Evolutionary conservation across 2,888 invertebrate genomes (phyloP), one percentile per base, ranked within the genome.

Genomic region (Amphipyra berbera): DNA sequence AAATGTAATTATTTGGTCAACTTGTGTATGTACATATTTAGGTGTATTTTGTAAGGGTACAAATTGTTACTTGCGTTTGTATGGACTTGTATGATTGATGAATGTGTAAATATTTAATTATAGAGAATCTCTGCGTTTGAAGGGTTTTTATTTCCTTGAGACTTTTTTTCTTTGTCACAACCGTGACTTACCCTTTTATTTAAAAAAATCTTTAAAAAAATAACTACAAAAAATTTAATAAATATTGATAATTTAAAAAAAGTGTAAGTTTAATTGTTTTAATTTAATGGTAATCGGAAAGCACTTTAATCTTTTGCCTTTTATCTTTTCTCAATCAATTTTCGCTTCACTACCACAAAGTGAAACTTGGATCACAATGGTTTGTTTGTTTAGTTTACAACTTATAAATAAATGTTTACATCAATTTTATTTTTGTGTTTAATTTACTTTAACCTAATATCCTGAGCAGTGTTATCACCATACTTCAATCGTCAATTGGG

Each of bases 401-500:
- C n/a, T 70, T 67, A 62, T 70, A 72, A 80, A 80, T 78, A 80
- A 73, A 79, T 76, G 61, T 70, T 64, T 71, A 69, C 62, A 76
- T 60, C 49, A 68, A 73, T 41, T 54, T 58, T 15, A 33, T 60
- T 61, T 33, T 0, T 48, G 14, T 58, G 38, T 70, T 68, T 69
- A 58, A 15, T 61, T 73, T 46, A 0, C 12, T 6, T 35, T 8
- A 8, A 41, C 10, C 42, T 30, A 10, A 46, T 30, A 12, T n/a
- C 14, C 12, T 9, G n/a, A 45, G 9, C 1, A 30, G 30, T 30
- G 7, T 30, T 21, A 21, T 3, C 21, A 2, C 6, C 30, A 30
- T 4, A 30, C 30, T 7, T 30, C 7, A 7, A 30, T 30, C 30
- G 21, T 21, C 21, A 21, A 21, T 21, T 2, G 21, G 3, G 21